Evolutionary conservation across 2,113 vertebrate genomes (phyloP).

Genomic region (Todiramphus saurophagus): DNA sequence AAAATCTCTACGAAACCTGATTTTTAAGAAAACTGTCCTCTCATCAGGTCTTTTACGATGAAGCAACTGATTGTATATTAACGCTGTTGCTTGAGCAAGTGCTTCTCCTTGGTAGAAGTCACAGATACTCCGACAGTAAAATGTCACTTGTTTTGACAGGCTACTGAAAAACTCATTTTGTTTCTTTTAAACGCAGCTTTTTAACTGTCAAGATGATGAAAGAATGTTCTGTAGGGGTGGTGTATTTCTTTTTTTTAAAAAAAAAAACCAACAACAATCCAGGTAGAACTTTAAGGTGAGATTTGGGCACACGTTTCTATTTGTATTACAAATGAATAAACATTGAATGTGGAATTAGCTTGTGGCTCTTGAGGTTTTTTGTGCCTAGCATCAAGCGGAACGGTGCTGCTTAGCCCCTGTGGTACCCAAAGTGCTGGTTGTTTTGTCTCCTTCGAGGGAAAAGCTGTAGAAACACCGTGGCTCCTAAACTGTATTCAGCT

Average conservation of each 20-base stretch:
- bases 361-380: background rate
- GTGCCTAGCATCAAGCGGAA: conserved; percentile 8
- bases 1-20: background rate
- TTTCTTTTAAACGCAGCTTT: conserved; percentile 63
- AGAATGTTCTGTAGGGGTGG: conserved; percentile 57
- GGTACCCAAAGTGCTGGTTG: background rate
- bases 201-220: conserved; percentile 57
- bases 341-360: conserved; percentile 65
- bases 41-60: background rate
- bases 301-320: conserved; percentile 62
- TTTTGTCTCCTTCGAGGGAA: background rate
- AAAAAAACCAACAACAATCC: background rate
- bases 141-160: conserved; percentile 54
- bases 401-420: background rate
- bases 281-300: conserved; percentile 58
- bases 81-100: background rate
- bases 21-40: background rate
- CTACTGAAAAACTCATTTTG: background rate
- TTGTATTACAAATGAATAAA: conserved; percentile 69
- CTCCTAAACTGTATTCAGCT: background rate
- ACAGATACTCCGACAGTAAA: conserved; percentile 19
- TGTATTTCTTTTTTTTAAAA: background rate
- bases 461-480: background rate
- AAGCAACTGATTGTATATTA: conserved; percentile 49
- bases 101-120: conserved; percentile 44